Evolutionary conservation across 2,113 vertebrate genomes (phyloP).

Genomic region (Phalacrocorax carbo): DNA sequence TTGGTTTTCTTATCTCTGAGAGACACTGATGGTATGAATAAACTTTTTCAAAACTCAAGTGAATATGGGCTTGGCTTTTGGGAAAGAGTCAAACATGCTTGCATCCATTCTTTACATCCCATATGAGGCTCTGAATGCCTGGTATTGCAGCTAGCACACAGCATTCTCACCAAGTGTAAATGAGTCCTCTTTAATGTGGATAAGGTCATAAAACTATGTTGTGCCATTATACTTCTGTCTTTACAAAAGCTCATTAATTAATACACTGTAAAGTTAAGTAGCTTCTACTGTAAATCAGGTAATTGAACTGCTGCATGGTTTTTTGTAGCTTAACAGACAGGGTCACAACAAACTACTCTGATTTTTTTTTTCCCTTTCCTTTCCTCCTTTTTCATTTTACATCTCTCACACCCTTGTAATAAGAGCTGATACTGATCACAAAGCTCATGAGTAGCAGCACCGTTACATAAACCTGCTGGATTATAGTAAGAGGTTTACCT

Average conservation of each 20-base stretch:
- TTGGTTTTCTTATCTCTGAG: neutral
- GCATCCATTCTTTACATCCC: conserved; percentile 10
- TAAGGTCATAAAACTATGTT: neutral
- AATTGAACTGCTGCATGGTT: neutral
- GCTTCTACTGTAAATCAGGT: neutral
- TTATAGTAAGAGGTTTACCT: conserved; percentile 42
- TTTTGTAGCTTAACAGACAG: neutral
- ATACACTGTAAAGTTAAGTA: neutral
- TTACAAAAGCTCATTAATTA: neutral
- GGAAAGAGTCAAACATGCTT: conserved; percentile 31
- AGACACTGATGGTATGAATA: neutral
- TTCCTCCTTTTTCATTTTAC: neutral
- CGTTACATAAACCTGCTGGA: neutral
- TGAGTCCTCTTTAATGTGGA: neutral
- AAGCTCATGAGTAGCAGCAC: neutral
- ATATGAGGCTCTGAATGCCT: conserved; percentile 27
- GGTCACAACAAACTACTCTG: neutral
- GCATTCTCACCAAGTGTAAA: neutral
- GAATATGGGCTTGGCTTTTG: conserved; percentile 56
- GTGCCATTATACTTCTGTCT: neutral
- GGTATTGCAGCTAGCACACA: conserved; percentile 3
- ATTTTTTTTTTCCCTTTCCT: neutral
- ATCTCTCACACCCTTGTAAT: neutral
- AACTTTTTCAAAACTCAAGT: conserved; percentile 22
- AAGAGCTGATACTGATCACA: neutral